Conservation (phyloP, 2,113 vertebrate species). For the Rana temporaria region DNA sequence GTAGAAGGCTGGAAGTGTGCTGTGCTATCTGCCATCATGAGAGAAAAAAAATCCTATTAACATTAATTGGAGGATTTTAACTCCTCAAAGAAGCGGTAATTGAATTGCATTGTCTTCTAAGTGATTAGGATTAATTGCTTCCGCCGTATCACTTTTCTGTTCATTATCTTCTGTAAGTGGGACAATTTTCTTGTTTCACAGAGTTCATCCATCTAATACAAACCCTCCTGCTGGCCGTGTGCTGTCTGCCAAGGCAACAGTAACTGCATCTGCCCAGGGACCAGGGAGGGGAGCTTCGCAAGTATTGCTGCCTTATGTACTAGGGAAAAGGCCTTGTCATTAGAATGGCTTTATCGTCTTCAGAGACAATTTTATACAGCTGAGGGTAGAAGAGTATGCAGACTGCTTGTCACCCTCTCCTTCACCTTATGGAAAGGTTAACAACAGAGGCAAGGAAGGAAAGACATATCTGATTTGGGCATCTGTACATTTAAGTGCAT, state of each 20-base stretch:
- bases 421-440: background rate
- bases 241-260: slow-evolving; percentile 65
- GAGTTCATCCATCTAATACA: slow-evolving; percentile 66
- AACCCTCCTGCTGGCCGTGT: slow-evolving; percentile 58
- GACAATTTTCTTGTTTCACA: slow-evolving; percentile 63
- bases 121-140: slow-evolving; percentile 75
- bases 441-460: background rate
- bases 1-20: slow-evolving; percentile 36
- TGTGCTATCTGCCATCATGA: slow-evolving; percentile 62
- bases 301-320: background rate
- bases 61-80: slow-evolving; percentile 70
- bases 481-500: background rate
- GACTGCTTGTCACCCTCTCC: too few species aligned
- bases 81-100: slow-evolving; percentile 71
- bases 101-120: slow-evolving; percentile 76
- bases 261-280: slow-evolving; percentile 62
- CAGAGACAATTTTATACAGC: background rate
- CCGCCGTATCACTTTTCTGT: slow-evolving; percentile 62
- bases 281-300: background rate
- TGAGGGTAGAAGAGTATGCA: background rate
- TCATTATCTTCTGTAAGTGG: slow-evolving; percentile 66
- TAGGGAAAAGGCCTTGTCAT: slow-evolving; percentile 11
- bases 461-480: background rate
- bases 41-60: slow-evolving; percentile 68
- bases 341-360: background rate